A percentile compares a stretch with the other conserved stretches of the same genome.
Conservation (phyloP, 2,797 vertebrate genomes). For the Malacoraja senta region DNA sequence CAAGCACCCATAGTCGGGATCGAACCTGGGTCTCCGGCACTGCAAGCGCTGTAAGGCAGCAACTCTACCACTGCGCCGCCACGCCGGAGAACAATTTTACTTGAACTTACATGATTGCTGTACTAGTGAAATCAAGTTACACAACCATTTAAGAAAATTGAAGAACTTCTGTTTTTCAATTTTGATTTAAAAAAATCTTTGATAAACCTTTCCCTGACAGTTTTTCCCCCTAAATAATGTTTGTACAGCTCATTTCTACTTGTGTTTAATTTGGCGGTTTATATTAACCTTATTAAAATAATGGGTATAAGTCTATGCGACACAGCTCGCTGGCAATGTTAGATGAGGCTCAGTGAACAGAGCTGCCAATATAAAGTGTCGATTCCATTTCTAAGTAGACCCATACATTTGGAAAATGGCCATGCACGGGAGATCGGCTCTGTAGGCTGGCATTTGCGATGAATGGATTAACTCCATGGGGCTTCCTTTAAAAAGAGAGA, state of each 20-base stretch:
- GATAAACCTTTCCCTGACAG: neutral
- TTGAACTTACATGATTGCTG: neutral
- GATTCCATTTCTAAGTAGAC: neutral
- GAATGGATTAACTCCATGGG: slow-evolving; percentile 5
- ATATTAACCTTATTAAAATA: neutral
- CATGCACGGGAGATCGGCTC: slow-evolving; percentile 21
- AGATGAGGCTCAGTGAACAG: too few relatives aligned
- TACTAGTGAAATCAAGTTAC: neutral
- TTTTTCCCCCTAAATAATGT: too few relatives aligned
- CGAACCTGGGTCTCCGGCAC: too few relatives aligned
- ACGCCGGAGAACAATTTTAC: too few relatives aligned
- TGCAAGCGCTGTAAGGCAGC: too few relatives aligned
- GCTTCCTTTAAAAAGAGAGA: slow-evolving; percentile 8
- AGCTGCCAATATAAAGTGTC: neutral
- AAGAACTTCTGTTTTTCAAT: neutral
- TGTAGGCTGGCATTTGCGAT: neutral
- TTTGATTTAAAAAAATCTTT: neutral
- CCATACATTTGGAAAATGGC: neutral
- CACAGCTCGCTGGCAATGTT: neutral
- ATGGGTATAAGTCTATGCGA: neutral
- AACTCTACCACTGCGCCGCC: too few relatives aligned
- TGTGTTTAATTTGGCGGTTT: neutral
- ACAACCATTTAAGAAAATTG: neutral
- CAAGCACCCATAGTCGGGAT: too few relatives aligned
- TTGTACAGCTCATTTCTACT: neutral